These are phyloP conservation scores for Heliconius ismenius DNA, from an alignment of 2,888 invertebrate species.

Conservation along the genomic window DNA sequence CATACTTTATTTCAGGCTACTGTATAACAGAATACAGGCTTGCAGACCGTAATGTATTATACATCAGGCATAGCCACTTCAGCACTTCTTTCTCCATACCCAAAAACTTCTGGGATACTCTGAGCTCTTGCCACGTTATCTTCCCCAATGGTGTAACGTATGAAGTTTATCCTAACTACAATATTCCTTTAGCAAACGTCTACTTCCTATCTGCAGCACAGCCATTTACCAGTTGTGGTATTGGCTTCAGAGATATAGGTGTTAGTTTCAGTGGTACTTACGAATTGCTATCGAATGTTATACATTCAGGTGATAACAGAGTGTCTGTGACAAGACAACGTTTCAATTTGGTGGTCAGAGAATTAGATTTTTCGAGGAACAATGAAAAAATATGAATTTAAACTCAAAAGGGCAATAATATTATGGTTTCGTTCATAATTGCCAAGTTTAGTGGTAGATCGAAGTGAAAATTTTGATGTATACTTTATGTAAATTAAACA, in stretches of 20 bases:
- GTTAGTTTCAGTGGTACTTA: slow-evolving; percentile 55
- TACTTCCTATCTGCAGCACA: slow-evolving; percentile 42
- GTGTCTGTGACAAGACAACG: slow-evolving; percentile 51
- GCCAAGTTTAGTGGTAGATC: background rate
- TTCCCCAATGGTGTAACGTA: slow-evolving; percentile 53
- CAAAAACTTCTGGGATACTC: slow-evolving; percentile 50
- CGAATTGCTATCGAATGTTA: slow-evolving; percentile 53
- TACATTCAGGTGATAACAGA: slow-evolving; percentile 46
- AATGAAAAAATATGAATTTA: background rate
- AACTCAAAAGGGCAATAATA: background rate
- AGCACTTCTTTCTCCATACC: slow-evolving; percentile 51
- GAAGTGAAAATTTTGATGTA: background rate
- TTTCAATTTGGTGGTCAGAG: slow-evolving; percentile 52
- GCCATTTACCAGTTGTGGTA: slow-evolving; percentile 52
- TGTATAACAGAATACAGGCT: slow-evolving; percentile 49
- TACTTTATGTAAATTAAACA: background rate
- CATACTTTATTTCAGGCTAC: slow-evolving; percentile 46
- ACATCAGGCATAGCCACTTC: slow-evolving; percentile 49
- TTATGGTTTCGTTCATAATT: background rate
- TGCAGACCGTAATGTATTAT: slow-evolving; percentile 48
- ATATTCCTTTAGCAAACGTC: slow-evolving; percentile 44
- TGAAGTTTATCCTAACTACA: slow-evolving; percentile 53
- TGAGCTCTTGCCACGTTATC: slow-evolving; percentile 54
- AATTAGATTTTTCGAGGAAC: slow-evolving; percentile 6
- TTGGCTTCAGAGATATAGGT: slow-evolving; percentile 51